Conservation (phyloP, 1,140 invertebrate genomes). For the Drosophila saltans region DNA sequence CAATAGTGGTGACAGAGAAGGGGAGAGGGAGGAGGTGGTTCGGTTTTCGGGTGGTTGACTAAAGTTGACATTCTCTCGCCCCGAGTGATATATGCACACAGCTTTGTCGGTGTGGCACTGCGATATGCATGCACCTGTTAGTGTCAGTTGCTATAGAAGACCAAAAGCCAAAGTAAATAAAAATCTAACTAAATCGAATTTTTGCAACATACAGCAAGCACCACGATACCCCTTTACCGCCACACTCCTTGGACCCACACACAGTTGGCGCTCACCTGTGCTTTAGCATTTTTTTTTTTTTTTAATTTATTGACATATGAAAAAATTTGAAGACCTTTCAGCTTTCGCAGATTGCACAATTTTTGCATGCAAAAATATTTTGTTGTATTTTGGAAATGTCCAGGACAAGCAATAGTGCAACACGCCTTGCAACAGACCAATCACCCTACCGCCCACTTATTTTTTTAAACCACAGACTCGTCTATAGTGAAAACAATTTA, state of each 20-base stretch:
- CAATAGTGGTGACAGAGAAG: not conserved
- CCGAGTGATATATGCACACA: slow-evolving; percentile 43
- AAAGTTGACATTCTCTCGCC: slow-evolving; percentile 17
- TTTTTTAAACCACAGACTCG: slow-evolving; percentile 36
- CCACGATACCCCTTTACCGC: not conserved
- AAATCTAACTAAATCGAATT: slow-evolving; percentile 66
- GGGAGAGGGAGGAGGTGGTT: not conserved
- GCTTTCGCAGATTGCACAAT: slow-evolving; percentile 8
- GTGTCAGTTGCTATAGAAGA: slow-evolving; percentile 20
- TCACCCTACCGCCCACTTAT: not conserved
- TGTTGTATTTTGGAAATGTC: not conserved
- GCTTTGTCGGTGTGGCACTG: not conserved
- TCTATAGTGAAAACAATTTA: slow-evolving; percentile 56
- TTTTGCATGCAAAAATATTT: slow-evolving; percentile 46
- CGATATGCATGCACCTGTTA: slow-evolving; percentile 29
- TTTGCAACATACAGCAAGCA: slow-evolving; percentile 36
- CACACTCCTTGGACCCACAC: not conserved
- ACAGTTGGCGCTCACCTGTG: not conserved
- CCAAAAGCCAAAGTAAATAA: slow-evolving; percentile 61
- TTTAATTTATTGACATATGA: slow-evolving; percentile 10
- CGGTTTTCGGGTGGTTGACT: not conserved
- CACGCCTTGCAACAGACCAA: no score
- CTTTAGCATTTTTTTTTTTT: slow-evolving; percentile 1
- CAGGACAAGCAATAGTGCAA: no score
- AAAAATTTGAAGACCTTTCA: slow-evolving; percentile 1